phyloP scores from a whole-genome alignment of 2,113 vertebrate species.

The Macheiramphus alcinus region DNA sequence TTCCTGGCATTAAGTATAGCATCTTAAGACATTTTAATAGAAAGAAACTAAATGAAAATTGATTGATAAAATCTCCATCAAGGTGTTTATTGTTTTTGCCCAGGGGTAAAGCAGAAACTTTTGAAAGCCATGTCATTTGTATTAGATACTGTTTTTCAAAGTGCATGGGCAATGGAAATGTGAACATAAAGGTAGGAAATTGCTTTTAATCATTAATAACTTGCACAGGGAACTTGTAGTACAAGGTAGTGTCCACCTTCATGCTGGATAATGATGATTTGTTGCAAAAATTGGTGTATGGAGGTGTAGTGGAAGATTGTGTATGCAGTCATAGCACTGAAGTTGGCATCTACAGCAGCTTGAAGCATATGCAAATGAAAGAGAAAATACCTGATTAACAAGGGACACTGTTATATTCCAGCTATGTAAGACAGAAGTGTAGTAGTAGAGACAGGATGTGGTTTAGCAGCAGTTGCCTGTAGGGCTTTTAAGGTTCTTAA shows the following conservation, averaged over 20 bases:
- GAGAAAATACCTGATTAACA: not conserved
- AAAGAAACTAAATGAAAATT: slow-evolving; percentile 62
- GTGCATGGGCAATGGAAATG: not conserved
- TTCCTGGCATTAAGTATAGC: slow-evolving; percentile 12
- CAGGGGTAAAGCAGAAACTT: slow-evolving; percentile 33
- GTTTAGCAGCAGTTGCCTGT: not conserved
- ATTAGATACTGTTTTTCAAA: slow-evolving; percentile 20
- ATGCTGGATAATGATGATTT: not conserved
- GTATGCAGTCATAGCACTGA: not conserved
- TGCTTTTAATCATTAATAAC: slow-evolving; percentile 52
- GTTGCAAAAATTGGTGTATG: not conserved
- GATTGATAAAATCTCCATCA: slow-evolving; percentile 62
- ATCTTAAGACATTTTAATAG: slow-evolving; percentile 51
- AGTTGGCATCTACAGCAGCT: not conserved
- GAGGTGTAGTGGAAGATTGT: not conserved
- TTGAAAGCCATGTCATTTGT: not conserved
- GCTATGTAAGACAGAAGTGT: not conserved
- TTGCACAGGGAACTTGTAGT: not conserved
- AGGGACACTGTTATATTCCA: not conserved
- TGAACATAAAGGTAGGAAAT: slow-evolving; percentile 25
- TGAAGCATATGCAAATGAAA: not conserved
- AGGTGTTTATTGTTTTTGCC: slow-evolving; percentile 57
- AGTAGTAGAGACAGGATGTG: not conserved
- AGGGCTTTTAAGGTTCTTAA: not conserved
- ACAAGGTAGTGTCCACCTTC: not conserved